These are phyloP conservation scores for Anguilla japonica DNA, from an alignment of 2,113 vertebrate genomes.

Conservation along the genomic window DNA sequence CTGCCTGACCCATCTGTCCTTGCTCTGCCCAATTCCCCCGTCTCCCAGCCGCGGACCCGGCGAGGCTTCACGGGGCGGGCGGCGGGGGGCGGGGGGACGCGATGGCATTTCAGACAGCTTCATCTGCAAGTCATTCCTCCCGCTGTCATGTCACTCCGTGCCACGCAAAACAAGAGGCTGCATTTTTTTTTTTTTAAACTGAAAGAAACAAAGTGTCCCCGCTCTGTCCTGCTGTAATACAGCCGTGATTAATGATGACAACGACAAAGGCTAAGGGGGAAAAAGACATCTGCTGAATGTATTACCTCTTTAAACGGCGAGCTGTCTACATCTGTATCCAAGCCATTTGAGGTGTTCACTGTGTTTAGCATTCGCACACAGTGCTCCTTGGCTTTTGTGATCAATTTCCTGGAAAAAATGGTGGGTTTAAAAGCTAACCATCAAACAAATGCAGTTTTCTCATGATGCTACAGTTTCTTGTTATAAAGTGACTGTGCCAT, in stretches of 20 bases:
- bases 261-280: not conserved
- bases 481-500: not conserved
- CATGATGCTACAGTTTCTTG: not conserved
- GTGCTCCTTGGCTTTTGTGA: not conserved
- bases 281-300: not conserved
- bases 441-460: not conserved
- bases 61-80: not conserved
- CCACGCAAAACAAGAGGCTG: not conserved
- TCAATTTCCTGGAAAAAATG: not conserved
- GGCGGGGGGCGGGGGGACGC: not conserved
- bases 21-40: constrained; percentile 24
- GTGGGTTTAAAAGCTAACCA: not conserved
- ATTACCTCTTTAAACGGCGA: not conserved
- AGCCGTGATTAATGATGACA: constrained; percentile 1
- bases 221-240: not conserved
- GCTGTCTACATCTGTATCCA: not conserved
- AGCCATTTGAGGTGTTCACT: not conserved
- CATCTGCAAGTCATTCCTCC: not conserved
- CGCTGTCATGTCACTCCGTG: not conserved
- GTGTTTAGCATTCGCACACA: not conserved
- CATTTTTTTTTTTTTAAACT: not conserved
- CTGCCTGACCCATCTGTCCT: constrained; percentile 35
- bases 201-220: not conserved
- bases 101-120: not conserved
- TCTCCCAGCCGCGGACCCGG: not conserved